A percentile compares a stretch with the other conserved stretches of the same genome.
Evolutionary conservation across 2,113 vertebrate genomes (phyloP).

Genomic region (Dromaius novaehollandiae): DNA sequence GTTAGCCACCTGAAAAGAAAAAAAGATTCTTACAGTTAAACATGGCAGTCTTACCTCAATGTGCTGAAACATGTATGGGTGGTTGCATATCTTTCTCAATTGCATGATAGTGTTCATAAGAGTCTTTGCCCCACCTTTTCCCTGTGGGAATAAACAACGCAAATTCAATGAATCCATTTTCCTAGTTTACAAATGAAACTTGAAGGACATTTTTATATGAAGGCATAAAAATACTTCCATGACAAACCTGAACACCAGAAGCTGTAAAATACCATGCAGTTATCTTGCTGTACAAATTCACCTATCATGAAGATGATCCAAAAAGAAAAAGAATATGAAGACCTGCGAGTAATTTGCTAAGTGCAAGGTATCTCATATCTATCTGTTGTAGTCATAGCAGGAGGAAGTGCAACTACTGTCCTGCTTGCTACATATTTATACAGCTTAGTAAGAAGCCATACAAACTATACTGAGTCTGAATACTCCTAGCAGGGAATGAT

Average conservation of each 20-base stretch:
- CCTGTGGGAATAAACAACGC: slow-evolving; percentile 74
- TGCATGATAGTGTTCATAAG: slow-evolving; percentile 99
- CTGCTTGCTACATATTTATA: not conserved
- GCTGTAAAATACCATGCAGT: rapidly evolving
- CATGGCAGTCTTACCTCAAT: slow-evolving; percentile 81
- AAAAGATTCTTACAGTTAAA: not conserved
- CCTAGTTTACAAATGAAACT: not conserved
- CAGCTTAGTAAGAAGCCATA: not conserved
- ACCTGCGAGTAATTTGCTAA: not conserved
- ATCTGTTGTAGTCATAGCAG: not conserved
- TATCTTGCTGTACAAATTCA: not conserved
- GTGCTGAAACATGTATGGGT: slow-evolving; percentile 98
- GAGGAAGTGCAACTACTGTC: not conserved
- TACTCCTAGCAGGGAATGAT: not conserved
- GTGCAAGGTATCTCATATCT: not conserved
- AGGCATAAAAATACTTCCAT: not conserved
- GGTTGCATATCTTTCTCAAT: slow-evolving; percentile 98
- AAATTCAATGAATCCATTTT: not conserved
- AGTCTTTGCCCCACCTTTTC: slow-evolving; percentile 98
- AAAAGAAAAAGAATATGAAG: not conserved
- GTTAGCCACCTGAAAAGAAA: not conserved
- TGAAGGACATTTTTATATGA: not conserved
- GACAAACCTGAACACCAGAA: not conserved
- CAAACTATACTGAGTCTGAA: not conserved
- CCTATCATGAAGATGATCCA: not conserved